Evolutionary conservation across 2,888 invertebrate genomes (phyloP), one percentile per base, ranked within the genome.

Genomic region (Venusia cambrica): DNA sequence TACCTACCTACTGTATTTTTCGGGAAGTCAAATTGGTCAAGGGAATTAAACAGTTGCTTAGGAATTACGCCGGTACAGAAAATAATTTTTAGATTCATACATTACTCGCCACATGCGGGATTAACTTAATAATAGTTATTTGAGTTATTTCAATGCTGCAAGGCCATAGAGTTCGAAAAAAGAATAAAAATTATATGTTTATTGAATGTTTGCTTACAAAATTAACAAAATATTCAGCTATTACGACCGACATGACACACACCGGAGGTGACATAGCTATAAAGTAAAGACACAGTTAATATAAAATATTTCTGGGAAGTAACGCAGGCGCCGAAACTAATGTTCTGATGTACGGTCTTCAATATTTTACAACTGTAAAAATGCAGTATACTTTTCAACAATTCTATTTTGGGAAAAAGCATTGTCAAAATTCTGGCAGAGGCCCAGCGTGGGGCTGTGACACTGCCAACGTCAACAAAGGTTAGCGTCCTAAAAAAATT

Each of bases 381-480:
- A 72, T 58, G 61, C 63, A 59, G 58, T 68, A 56, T 65, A 70
- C 57, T 71, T 74, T 75, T 69, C 63, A 62, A 59, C 51, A 51
- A 66, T 67, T 31, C 35, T 87, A 85, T 85, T 87, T 84, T 56
- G 50, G 69, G 76, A 62, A 53, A n/a, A 51, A 65, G 73, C 74
- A 87, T 84, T 85, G 84, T 84, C 63, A 76, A 73, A 67, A 70
- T 56, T 74, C 69, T 87, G 85, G 85, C 85, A 80, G 37, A 36
- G 45, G 54, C 76, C 85, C 84, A 87, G 70, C 9, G 50, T 41
- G 28, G 55, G 50, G 55, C 62, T 69, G 76, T 73, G 80, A 78
- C 78, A 80, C 73, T 73, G 84, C 83, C 84, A 84, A 81, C 77
- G 74, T 70, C 69, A 77, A 77, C 71, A 79, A 68, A 81, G 83